phyloP scores from a whole-genome alignment of 2,888 invertebrate species.

The Cephus sareptanus region DNA sequence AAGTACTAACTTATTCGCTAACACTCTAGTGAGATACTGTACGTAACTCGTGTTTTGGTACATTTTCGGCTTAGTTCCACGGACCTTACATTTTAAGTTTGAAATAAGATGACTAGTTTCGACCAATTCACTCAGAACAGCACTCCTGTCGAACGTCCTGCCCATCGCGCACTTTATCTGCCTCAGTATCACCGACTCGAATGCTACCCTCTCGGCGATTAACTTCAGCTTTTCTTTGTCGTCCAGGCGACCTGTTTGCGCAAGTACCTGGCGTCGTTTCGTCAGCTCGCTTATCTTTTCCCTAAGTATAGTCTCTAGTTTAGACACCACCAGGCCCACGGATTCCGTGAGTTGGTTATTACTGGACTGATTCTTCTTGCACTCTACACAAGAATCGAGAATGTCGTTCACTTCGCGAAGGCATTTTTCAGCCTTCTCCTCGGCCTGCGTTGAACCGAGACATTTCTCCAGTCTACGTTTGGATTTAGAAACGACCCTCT shows the following conservation, averaged over 20 bases:
- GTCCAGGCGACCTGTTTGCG: constrained; percentile 77
- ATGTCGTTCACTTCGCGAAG: constrained; percentile 59
- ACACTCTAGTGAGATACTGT: constrained; percentile 80
- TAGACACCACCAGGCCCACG: constrained; percentile 57
- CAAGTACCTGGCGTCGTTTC: constrained; percentile 74
- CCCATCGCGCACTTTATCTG: constrained; percentile 52
- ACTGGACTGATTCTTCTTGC: constrained; percentile 47
- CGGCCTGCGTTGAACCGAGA: constrained; percentile 55
- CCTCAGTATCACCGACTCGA: constrained; percentile 79
- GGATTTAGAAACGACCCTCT: constrained; percentile 53
- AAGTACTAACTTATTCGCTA: constrained; percentile 76
- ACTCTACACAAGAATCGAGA: constrained; percentile 54
- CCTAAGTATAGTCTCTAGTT: constrained; percentile 74
- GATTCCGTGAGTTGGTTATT: constrained; percentile 50
- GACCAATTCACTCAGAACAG: constrained; percentile 70
- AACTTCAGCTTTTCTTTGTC: constrained; percentile 76
- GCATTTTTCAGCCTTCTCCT: constrained; percentile 60
- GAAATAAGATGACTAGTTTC: constrained; percentile 83
- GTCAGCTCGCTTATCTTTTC: constrained; percentile 78
- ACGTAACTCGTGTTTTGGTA: constrained; percentile 66
- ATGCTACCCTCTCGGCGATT: constrained; percentile 83
- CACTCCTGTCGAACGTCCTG: constrained; percentile 45
- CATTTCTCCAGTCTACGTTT: constrained; percentile 57
- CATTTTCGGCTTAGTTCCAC: constrained; percentile 60
- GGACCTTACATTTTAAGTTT: constrained; percentile 73